A percentile compares a stretch with the other conserved stretches of the same genome.
These are phyloP conservation scores for Pocillopora verrucosa DNA, from an alignment of 64 coral and sea anemone genomes.

Conservation along the genomic window DNA sequence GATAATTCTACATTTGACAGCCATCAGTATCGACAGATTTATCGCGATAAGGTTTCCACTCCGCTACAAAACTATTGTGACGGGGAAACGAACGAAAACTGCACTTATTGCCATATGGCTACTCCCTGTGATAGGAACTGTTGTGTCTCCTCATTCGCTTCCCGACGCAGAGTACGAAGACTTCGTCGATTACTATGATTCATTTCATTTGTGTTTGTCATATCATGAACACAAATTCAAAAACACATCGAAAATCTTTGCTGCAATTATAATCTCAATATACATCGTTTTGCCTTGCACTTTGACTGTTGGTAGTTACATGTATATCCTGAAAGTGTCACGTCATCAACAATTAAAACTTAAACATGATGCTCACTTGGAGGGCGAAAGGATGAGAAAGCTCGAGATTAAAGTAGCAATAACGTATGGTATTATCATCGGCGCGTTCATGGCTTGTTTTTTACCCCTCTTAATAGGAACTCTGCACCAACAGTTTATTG, in stretches of 20 bases:
- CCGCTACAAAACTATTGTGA: conserved; percentile 38
- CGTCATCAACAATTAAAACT: conserved; percentile 23
- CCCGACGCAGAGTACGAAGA: conserved; percentile 22
- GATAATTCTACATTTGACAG: conserved; percentile 52
- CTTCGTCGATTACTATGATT: conserved; percentile 45
- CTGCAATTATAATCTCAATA: conserved; percentile 5
- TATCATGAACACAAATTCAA: background rate
- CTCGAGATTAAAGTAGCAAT: conserved; percentile 42
- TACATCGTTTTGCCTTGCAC: conserved; percentile 35
- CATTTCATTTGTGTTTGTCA: conserved; percentile 48
- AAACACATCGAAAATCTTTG: conserved; percentile 34
- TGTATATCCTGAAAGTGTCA: conserved; percentile 55
- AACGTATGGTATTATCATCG: conserved; percentile 47
- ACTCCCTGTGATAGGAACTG: conserved; percentile 13
- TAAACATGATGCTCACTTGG: conserved; percentile 27
- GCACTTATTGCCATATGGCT: conserved; percentile 19
- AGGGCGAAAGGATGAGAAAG: conserved; percentile 1
- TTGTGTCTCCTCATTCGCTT: conserved; percentile 39
- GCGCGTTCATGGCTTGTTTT: conserved; percentile 48
- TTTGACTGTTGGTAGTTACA: conserved; percentile 33
- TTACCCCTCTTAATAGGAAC: conserved; percentile 43
- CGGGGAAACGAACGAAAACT: conserved; percentile 4
- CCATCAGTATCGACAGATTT: conserved; percentile 36
- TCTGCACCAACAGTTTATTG: conserved; percentile 39
- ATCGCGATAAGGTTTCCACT: conserved; percentile 55